Conservation (phyloP, 2,797 vertebrate species). For the Lacerta viridis region DNA sequence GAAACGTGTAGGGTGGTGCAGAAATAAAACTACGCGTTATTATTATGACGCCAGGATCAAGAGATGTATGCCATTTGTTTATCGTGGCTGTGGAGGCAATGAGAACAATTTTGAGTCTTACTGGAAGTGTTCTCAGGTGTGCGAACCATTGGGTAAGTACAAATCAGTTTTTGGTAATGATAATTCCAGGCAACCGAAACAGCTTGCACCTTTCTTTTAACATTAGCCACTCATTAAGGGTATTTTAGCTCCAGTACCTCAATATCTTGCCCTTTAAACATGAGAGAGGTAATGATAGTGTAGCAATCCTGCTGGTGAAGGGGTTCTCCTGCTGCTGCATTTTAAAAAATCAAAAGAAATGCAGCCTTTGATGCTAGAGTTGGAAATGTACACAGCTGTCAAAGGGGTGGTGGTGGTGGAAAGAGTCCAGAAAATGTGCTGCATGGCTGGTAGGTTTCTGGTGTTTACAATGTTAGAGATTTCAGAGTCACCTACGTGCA, state of each 20-base stretch:
- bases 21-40: not conserved
- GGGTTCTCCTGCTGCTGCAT: not conserved
- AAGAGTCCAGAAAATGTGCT: not conserved
- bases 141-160: not conserved
- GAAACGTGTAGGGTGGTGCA: not conserved
- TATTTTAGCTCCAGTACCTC: too few relatives aligned
- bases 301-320: not conserved
- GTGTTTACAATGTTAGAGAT: too few relatives aligned
- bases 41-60: not conserved
- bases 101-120: not conserved
- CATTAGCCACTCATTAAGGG: not conserved
- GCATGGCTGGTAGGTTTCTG: not conserved
- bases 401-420: too few relatives aligned
- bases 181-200: too few relatives aligned
- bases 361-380: not conserved
- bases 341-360: too few relatives aligned
- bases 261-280: not conserved
- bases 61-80: not conserved
- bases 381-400: not conserved
- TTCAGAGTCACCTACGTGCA: too few relatives aligned
- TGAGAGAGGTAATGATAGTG: not conserved
- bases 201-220: not conserved
- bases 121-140: not conserved
- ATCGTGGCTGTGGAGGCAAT: conserved; percentile 8
- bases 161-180: not conserved